Percentiles rank a stretch among this genome's conserved stretches.
phyloP scores from a whole-genome alignment of 2,888 invertebrate species.

The Thalpophila matura region DNA sequence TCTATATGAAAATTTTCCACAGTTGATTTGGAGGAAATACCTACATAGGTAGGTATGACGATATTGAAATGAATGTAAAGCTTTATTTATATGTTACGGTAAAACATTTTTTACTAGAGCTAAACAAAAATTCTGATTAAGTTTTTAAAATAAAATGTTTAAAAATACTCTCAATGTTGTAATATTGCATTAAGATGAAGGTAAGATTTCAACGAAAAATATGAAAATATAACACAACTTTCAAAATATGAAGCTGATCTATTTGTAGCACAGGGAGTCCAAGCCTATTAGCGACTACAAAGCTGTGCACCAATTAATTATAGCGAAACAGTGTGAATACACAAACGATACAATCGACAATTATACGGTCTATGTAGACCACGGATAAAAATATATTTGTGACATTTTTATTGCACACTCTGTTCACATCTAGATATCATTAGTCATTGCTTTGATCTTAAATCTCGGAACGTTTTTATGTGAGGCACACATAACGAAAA shows the following conservation, averaged over 20 bases:
- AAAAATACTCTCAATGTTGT: background rate
- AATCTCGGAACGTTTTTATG: slow-evolving; percentile 84
- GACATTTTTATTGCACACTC: slow-evolving; percentile 87
- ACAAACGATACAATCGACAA: slow-evolving; percentile 72
- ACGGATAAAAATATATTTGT: slow-evolving; percentile 79
- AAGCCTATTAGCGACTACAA: slow-evolving; percentile 53
- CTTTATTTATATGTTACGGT: slow-evolving; percentile 1
- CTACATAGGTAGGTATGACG: slow-evolving; percentile 6
- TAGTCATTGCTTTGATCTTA: slow-evolving; percentile 87
- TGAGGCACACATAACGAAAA: slow-evolving; percentile 76
- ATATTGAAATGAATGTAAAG: slow-evolving; percentile 2
- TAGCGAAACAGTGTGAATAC: slow-evolving; percentile 56
- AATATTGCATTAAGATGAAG: slow-evolving; percentile 5
- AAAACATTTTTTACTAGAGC: background rate
- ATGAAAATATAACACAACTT: slow-evolving; percentile 1
- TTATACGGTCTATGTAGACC: slow-evolving; percentile 71
- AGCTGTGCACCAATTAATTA: slow-evolving; percentile 52
- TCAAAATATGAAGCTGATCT: slow-evolving; percentile 11
- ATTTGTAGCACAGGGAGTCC: slow-evolving; percentile 17
- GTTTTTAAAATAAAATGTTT: background rate
- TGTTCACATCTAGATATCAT: slow-evolving; percentile 87
- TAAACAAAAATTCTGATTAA: background rate
- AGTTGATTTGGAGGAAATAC: slow-evolving; percentile 3
- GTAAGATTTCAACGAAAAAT: slow-evolving; percentile 15
- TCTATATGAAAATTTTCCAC: slow-evolving; percentile 57